Conservation (phyloP, 2,888 invertebrate species). For the Erebia aethiops region DNA sequence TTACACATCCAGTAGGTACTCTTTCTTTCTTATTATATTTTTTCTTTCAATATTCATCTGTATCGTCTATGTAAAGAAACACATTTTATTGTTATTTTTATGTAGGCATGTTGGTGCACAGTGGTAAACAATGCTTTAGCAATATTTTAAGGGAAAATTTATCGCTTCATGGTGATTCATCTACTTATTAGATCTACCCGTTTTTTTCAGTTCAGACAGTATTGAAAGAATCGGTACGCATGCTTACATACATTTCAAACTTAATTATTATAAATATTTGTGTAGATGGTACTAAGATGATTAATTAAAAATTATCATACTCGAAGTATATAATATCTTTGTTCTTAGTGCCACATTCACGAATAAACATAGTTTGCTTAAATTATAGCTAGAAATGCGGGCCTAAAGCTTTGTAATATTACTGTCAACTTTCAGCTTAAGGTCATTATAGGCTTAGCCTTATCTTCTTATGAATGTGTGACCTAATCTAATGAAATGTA, state of each 20-base stretch:
- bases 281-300: constrained; percentile 32
- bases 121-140: constrained; percentile 60
- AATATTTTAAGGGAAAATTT: constrained; percentile 48
- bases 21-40: constrained; percentile 50
- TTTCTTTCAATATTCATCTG: constrained; percentile 53
- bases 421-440: not conserved
- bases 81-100: constrained; percentile 58
- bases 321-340: not conserved
- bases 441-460: not conserved
- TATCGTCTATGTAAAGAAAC: constrained; percentile 54
- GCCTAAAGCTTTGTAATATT: not conserved
- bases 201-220: constrained; percentile 70
- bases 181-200: constrained; percentile 56
- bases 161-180: constrained; percentile 47
- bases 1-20: constrained; percentile 63
- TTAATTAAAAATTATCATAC: not conserved
- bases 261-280: constrained; percentile 22
- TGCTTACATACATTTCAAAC: constrained; percentile 52
- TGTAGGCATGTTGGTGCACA: constrained; percentile 74
- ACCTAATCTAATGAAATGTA: not conserved
- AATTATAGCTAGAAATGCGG: not conserved
- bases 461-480: not conserved
- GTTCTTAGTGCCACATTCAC: constrained; percentile 27
- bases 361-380: constrained; percentile 24
- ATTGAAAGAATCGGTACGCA: constrained; percentile 75